Percentiles rank a stretch among this genome's conserved stretches.
Conservation (phyloP, 64 coral and sea anemone genomes). For the Pachyseris speciosa region DNA sequence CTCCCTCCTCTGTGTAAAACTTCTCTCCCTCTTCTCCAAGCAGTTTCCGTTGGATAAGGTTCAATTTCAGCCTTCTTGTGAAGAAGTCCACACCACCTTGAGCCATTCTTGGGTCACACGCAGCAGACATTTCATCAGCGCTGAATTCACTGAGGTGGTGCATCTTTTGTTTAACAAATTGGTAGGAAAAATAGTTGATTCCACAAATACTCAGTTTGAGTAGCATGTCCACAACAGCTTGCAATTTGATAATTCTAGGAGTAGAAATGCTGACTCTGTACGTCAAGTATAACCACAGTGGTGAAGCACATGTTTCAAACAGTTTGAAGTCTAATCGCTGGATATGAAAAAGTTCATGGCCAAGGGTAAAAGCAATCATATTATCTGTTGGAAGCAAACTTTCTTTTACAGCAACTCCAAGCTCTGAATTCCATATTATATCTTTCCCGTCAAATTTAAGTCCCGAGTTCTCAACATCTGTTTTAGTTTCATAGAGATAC, state of each 20-base stretch:
- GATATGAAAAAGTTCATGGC: conserved; percentile 90
- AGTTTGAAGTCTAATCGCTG: conserved; percentile 45
- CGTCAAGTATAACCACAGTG: conserved; percentile 81
- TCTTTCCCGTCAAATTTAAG: conserved; percentile 72
- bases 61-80: conserved; percentile 70
- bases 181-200: conserved; percentile 53
- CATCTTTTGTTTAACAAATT: conserved; percentile 31
- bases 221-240: conserved; percentile 6
- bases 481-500: conserved; percentile 70
- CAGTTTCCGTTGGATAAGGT: conserved; percentile 57
- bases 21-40: conserved; percentile 66
- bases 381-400: conserved; percentile 73
- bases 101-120: conserved; percentile 64
- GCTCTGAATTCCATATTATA: conserved; percentile 76
- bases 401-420: conserved; percentile 65
- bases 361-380: conserved; percentile 87
- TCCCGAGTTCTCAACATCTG: conserved; percentile 77
- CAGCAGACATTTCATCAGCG: conserved; percentile 85
- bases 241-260: conserved; percentile 41
- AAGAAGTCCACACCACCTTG: conserved; percentile 81
- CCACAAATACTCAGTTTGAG: conserved; percentile 50
- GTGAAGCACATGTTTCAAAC: conserved; percentile 48
- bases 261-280: conserved; percentile 59
- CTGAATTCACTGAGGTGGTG: conserved; percentile 70
- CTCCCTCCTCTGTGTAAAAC: conserved; percentile 77